phyloP scores from a whole-genome alignment of 37 sponge, comb jelly and placozoan species.

The Dysidea cf. avara region DNA sequence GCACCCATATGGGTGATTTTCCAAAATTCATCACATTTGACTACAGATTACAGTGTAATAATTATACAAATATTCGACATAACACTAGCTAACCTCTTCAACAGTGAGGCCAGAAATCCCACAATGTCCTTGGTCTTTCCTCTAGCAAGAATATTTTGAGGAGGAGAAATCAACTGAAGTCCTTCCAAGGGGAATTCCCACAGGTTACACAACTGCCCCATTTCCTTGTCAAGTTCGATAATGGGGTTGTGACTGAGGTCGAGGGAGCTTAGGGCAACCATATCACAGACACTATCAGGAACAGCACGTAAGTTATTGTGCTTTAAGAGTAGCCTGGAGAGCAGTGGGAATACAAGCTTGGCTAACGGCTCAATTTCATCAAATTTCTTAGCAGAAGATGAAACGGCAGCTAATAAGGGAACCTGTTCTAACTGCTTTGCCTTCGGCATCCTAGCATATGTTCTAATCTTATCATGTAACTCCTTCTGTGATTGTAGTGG shows the following conservation, averaged over 20 bases:
- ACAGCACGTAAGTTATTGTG: constrained; percentile 51
- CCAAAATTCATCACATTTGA: no score
- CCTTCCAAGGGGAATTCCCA: constrained; percentile 80
- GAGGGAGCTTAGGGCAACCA: constrained; percentile 57
- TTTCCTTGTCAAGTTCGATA: constrained; percentile 62
- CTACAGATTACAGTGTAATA: no score
- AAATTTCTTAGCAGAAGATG: not conserved
- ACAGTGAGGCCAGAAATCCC: constrained; percentile 76
- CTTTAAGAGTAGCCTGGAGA: constrained; percentile 49
- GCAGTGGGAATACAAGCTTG: constrained; percentile 43
- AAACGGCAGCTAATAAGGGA: constrained; percentile 15
- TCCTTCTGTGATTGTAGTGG: no score
- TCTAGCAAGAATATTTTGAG: constrained; percentile 78
- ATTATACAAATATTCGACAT: no score
- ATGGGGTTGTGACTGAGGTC: constrained; percentile 74
- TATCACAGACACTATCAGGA: constrained; percentile 64
- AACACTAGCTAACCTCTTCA: constrained; percentile 50
- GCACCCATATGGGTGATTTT: no score
- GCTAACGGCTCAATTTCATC: constrained; percentile 2
- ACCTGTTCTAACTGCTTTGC: no score
- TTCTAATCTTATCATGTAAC: no score
- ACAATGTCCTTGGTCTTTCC: constrained; percentile 83
- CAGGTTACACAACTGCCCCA: constrained; percentile 71
- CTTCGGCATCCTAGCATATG: no score
- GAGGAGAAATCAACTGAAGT: constrained; percentile 77